Base-by-base conservation (phyloP, 2,113 vertebrate genomes). In the Hippopotamus amphibius region DNA sequence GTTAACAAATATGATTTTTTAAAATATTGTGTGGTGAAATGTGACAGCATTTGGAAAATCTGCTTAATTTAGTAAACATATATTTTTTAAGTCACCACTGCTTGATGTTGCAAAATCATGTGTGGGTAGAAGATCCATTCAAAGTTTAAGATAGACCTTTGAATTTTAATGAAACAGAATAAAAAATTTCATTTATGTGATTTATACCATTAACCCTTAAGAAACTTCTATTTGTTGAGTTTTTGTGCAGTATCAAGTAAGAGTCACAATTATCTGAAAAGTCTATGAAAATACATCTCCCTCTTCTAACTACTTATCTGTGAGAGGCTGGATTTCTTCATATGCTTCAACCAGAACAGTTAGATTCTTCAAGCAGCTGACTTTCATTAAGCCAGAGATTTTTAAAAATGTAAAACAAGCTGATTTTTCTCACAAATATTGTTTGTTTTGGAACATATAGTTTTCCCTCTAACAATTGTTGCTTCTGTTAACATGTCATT, bases 31-130 rank as follows among this genome's bases (percentile, higher is more conserved):
- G 79, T 79, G 72, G 89, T 81, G 30, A 76, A 76, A 88, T 22
- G 1, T 92, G 41, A 90, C 79, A 96, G 69, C 71, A 88, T 71
- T 72, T 93, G 63, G 37, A 94, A 96, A 57, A 69, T 74, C 71
- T 94, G 43, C 6, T 85, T 66, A 87, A 93, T 88, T 92, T 57
- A 77, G 26, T 92, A 84, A 90, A 66, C 26, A 55, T 28, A 37
- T 76, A 68, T n/a, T 95, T 95, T 97, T 84, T 48, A 92, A 59
- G 50, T 94, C 80, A 80, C 28, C 9, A 71, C 6, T 82, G 63
- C 37, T 43, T 82, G 41, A 85, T 84, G 46, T 84, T 97, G 22
- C 46, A 66, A 83, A 94, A 53, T 88, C 46, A 85, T 55, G 3
- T 79, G n/a, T 28, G 63, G 30, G 48, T 66, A 68, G 96, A 72